Evolutionary conservation across 2,888 invertebrate species (phyloP), one percentile per base, ranked within the genome.

Genomic region (Rhopalosiphum nymphaeae): DNA sequence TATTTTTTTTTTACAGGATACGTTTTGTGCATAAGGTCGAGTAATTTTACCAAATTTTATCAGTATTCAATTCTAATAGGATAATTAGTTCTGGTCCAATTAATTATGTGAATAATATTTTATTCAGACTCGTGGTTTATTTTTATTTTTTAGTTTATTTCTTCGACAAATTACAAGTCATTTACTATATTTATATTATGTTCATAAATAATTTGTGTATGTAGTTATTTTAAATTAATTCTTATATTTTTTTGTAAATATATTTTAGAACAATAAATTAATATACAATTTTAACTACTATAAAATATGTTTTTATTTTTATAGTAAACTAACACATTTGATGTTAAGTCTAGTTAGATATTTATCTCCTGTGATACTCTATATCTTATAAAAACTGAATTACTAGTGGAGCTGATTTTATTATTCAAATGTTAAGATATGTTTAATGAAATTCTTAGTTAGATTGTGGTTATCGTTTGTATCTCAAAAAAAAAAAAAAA

Each of bases 1-100:
- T 21, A 49, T 49, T 21, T 87, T 88, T 92, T 53, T 29, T 87
- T 89, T 89, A n/a, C 92, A 93, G 92, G 92, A 92, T 67, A 49
- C n/a, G 1, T 53, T 88, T 92, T 42, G 49, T 61, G 16, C 29
- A 61, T 36, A 67, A 44, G 42, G 67, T 88, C 29, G 21, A 67
- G 42, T 49, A 29, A 44, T 78, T 11, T 10, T n/a, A 44, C n/a
- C 25, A 89, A 78, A n/a, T 86, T 4, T 46, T 92, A 89, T 78
- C 85, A 91, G 13, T 16, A 78, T 89, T 78, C 53, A 93, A 53
- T 56, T 49, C 29, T 57, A 49, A 36, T 49, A 61, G 85, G 46
- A 92, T 67, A 16, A 49, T 46, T 21, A 49, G 29, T 86, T 85
- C 86, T 93, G 88, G 88, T 93, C 13, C 78, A 78, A 56, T 21